Conservation (phyloP, 2,888 invertebrate genomes). For the Alloscopus bannaensis region DNA sequence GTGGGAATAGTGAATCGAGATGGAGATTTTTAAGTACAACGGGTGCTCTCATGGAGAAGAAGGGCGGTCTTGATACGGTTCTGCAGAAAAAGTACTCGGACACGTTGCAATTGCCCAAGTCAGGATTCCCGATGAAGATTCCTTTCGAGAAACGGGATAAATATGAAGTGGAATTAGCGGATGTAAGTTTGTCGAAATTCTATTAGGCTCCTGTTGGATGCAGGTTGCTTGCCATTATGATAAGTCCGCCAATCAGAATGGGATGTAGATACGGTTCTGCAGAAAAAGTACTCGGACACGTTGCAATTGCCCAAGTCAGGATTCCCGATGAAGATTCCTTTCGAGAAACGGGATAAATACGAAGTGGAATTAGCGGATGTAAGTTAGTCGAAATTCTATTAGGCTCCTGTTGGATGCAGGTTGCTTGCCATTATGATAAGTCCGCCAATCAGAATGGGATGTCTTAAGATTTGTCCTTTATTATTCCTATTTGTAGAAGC, state of each 20-base stretch:
- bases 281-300: constrained; percentile 78
- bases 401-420: too few relatives aligned
- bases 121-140: constrained; percentile 81
- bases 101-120: constrained; percentile 82
- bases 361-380: constrained; percentile 80
- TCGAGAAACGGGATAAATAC: constrained; percentile 78
- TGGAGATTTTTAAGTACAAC: neutral
- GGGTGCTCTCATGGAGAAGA: neutral
- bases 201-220: too few relatives aligned
- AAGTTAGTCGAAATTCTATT: too few relatives aligned
- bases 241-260: too few relatives aligned
- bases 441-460: constrained; percentile 44
- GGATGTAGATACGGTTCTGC: constrained; percentile 44
- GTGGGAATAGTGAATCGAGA: too few relatives aligned
- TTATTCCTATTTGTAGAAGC: constrained; percentile 80
- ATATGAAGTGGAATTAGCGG: constrained; percentile 79
- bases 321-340: constrained; percentile 80
- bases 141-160: constrained; percentile 78
- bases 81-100: constrained; percentile 77
- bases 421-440: constrained; percentile 22
- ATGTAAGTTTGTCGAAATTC: too few relatives aligned
- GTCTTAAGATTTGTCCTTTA: constrained; percentile 75
- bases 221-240: too few relatives aligned
- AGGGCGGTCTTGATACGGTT: constrained; percentile 27
- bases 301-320: constrained; percentile 82